Percentiles rank a stretch among this genome's conserved stretches.
Evolutionary conservation across 1,140 invertebrate species (phyloP).

Genomic region (Calycopis cecrops): DNA sequence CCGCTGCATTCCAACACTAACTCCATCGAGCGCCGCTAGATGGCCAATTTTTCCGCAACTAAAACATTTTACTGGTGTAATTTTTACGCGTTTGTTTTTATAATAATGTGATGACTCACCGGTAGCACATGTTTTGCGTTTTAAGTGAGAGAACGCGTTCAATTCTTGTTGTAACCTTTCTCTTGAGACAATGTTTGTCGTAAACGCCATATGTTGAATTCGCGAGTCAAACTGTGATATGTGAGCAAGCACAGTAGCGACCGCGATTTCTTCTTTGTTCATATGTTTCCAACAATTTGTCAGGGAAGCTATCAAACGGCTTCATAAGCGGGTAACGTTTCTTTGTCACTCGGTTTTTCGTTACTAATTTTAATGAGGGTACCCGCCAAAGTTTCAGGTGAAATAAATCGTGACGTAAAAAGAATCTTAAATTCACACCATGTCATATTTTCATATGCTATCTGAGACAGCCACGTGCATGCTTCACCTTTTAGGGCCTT

Average conservation of each 20-base stretch:
- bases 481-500: slow-evolving; percentile 29
- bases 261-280: slow-evolving; percentile 25
- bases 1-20: too few relatives aligned
- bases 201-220: slow-evolving; percentile 27
- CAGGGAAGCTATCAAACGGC: slow-evolving; percentile 24
- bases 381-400: slow-evolving; percentile 35
- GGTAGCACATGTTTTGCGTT: slow-evolving; percentile 21
- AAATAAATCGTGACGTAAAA: slow-evolving; percentile 35
- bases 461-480: slow-evolving; percentile 41
- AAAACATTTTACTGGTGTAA: slow-evolving; percentile 18
- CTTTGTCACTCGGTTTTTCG: slow-evolving; percentile 29
- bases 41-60: slow-evolving; percentile 25
- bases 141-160: slow-evolving; percentile 24
- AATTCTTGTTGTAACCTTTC: slow-evolving; percentile 29
- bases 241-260: slow-evolving; percentile 25
- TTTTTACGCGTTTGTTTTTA: neutral
- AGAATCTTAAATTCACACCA: slow-evolving; percentile 35
- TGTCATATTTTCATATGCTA: slow-evolving; percentile 38
- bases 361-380: slow-evolving; percentile 25
- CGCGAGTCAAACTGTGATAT: slow-evolving; percentile 27
- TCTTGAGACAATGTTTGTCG: slow-evolving; percentile 21
- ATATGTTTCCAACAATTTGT: slow-evolving; percentile 25
- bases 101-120: slow-evolving; percentile 15
- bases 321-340: slow-evolving; percentile 26
- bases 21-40: too few relatives aligned